Conservation (phyloP, 2,113 vertebrate species). For the Chionis minor region DNA sequence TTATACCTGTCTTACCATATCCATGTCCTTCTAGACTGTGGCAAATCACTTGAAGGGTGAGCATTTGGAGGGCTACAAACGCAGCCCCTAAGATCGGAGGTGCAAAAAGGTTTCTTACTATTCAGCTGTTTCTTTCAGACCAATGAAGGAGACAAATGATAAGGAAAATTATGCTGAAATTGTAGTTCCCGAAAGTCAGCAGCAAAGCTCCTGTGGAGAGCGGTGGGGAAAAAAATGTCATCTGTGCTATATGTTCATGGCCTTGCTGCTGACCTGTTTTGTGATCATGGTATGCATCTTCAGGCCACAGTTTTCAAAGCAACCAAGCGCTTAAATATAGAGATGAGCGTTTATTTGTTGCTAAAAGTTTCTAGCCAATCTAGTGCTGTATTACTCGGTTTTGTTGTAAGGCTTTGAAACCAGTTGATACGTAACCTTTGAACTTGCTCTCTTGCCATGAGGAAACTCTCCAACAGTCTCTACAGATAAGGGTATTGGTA, state of each 20-base stretch:
- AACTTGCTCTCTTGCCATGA: neutral
- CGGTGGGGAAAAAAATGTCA: neutral
- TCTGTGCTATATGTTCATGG: neutral
- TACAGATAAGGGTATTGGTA: neutral
- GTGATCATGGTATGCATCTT: neutral
- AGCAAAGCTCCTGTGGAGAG: neutral
- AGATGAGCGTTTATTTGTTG: neutral
- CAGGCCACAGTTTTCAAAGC: neutral
- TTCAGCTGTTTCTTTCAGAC: slow-evolving; percentile 20
- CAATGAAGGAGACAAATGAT: neutral
- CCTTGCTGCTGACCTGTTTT: slow-evolving; percentile 2
- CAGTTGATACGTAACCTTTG: neutral
- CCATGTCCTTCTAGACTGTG: neutral
- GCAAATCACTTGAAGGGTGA: neutral
- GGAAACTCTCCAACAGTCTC: neutral
- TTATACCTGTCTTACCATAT: neutral
- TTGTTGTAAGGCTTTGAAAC: slow-evolving; percentile 9
- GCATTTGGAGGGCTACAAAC: neutral
- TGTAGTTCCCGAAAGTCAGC: neutral
- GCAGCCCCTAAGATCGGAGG: neutral
- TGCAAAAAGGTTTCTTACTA: neutral
- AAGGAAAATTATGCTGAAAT: slow-evolving; percentile 5
- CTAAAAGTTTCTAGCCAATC: neutral
- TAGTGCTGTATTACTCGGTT: neutral
- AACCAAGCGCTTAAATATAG: neutral